Base-by-base conservation (phyloP, 2,797 vertebrate species). In the Diplodus sargus region DNA sequence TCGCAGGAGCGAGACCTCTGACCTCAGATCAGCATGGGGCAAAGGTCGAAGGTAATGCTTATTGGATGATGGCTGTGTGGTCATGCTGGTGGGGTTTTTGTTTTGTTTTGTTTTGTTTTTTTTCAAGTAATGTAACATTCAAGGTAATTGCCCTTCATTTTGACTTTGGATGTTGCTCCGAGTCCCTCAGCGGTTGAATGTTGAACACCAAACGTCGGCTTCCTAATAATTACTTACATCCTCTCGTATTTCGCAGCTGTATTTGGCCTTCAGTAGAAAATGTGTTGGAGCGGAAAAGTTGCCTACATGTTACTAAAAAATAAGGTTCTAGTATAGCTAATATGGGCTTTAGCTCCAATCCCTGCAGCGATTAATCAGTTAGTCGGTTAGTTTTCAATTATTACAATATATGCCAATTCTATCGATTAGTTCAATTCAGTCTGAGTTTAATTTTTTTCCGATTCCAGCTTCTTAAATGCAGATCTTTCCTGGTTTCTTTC, bases 21-120 rank as follows among this genome's bases (percentile, higher is more conserved):
- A 87, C 87, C 84, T 74, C 43, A 58, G 79, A 79, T 87, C 89
- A 87, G 75, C 69, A 53, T 18, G 74, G 76, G 75, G 43, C 83
- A 89, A 76, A 87, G 77, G 90, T 89, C 71, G 83, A 80, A 90
- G 74, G 78, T 89, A 86, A 87, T 83, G 74, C 71, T 88, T 60
- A 69, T 82, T 84, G 73, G 59, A 65, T 86, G 54, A 78, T 74
- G 68, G 54, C 64, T 86, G 79, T 79, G 77, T 88, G 83, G 82
- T 82, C 65, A 45, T 48, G 65, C 20, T 79, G 63, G 23, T 74
- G 52, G 13, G 11, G n/a, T n/a, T n/a, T 23, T 54, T 16, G 17
- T 15, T 5, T 18, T 5, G 15, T 47, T 45, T 45, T 74, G 52
- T 13, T 10, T 23, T 54, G 6, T 48, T 66, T 12, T 61, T 23